Conservation (phyloP, 2,113 vertebrate genomes). For the Daboia siamensis region DNA sequence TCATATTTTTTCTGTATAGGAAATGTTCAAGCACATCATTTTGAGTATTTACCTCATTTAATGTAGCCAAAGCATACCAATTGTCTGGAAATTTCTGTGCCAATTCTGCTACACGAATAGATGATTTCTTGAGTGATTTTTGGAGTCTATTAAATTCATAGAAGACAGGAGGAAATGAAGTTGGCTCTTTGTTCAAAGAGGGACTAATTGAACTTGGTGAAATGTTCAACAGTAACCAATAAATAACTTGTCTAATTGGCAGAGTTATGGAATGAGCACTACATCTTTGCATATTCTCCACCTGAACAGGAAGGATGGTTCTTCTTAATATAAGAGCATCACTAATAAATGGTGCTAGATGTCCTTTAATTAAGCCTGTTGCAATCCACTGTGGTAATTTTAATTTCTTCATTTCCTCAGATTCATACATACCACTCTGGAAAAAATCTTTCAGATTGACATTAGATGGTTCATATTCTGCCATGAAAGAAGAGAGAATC, state of each 20-base stretch:
- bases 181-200: background rate
- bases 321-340: conserved; percentile 77
- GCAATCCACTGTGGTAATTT: conserved; percentile 75
- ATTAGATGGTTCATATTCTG: conserved; percentile 78
- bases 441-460: conserved; percentile 78
- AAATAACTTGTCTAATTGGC: conserved; percentile 81
- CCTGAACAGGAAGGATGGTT: conserved; percentile 83
- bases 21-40: background rate
- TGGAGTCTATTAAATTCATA: conserved; percentile 82
- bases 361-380: conserved; percentile 64
- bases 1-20: background rate
- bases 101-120: conserved; percentile 61
- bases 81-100: conserved; percentile 41
- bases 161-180: conserved; percentile 50
- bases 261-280: conserved; percentile 77
- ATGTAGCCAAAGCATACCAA: conserved; percentile 63
- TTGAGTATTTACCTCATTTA: conserved; percentile 76
- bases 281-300: conserved; percentile 81
- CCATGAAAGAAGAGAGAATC: conserved; percentile 70
- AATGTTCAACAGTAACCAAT: conserved; percentile 74
- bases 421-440: conserved; percentile 45
- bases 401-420: conserved; percentile 43
- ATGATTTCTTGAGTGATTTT: conserved; percentile 74
- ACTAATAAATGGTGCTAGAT: conserved; percentile 73
- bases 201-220: background rate